Percentiles rank a stretch among this genome's conserved stretches.
Evolutionary conservation across 2,797 vertebrate species (phyloP).

Genomic region (Pampus argenteus): DNA sequence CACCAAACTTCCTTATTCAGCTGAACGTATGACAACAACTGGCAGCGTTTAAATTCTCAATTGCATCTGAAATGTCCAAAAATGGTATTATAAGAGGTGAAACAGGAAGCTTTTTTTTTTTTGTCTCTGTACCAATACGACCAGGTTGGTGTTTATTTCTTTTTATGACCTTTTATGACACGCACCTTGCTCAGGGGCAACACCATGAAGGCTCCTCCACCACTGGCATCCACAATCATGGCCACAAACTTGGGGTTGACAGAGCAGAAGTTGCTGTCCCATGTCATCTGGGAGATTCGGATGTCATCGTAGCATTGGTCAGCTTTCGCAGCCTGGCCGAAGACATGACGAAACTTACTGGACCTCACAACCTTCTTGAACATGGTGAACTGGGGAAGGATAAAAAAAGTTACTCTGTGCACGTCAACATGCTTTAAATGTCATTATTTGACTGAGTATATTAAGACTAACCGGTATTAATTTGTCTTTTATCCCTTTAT

Average conservation of each 20-base stretch:
- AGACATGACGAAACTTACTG: constrained; percentile 96
- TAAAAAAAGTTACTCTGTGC: neutral
- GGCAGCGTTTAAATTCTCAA: constrained; percentile 31
- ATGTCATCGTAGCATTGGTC: constrained; percentile 96
- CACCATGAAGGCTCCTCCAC: constrained; percentile 93
- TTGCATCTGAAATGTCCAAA: constrained; percentile 3
- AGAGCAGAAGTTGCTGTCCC: constrained; percentile 94
- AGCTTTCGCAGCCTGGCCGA: constrained; percentile 89
- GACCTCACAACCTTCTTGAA: constrained; percentile 90
- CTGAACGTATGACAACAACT: constrained; percentile 13
- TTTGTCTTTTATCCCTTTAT: neutral
- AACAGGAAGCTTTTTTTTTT: accelerated
- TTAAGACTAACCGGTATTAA: no score
- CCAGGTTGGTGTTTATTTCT: neutral
- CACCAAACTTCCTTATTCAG: constrained; percentile 84
- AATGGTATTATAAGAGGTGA: neutral
- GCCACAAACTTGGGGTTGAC: constrained; percentile 95
- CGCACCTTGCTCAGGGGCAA: constrained; percentile 90
- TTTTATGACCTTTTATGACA: neutral
- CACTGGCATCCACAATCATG: constrained; percentile 94
- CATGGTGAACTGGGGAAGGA: constrained; percentile 83
- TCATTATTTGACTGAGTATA: neutral
- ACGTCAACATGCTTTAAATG: neutral
- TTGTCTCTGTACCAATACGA: no score
- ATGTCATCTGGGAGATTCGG: constrained; percentile 94